Evolutionary conservation across 1,140 invertebrate genomes (phyloP).

Genomic region (Drosophila gunungcola): DNA sequence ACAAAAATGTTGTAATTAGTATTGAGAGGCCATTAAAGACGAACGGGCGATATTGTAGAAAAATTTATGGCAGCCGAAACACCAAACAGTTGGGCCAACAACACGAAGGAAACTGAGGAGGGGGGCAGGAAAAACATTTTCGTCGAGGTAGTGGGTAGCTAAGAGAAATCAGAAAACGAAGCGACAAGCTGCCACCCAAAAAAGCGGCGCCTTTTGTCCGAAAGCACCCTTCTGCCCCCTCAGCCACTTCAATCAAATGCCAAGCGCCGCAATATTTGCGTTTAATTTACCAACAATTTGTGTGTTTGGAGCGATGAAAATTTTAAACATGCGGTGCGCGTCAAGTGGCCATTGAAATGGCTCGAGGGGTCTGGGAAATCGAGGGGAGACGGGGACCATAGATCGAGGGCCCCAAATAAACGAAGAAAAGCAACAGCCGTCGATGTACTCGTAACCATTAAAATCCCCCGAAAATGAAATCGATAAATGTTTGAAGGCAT

Average conservation of each 20-base stretch:
- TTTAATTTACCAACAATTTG: conserved; percentile 66
- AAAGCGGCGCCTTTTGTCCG: conserved; percentile 43
- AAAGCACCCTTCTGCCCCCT: conserved; percentile 4
- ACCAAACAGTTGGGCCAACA: conserved; percentile 21
- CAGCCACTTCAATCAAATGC: conserved; percentile 55
- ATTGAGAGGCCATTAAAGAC: conserved; percentile 25
- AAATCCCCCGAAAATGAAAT: conserved; percentile 47
- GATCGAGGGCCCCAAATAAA: conserved; percentile 5
- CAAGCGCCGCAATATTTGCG: conserved; percentile 62
- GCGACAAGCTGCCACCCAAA: conserved; percentile 49
- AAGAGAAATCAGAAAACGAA: conserved; percentile 40
- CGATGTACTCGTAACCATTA: conserved; percentile 37
- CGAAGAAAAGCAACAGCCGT: conserved; percentile 14
- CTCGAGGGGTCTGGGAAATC: conserved; percentile 13
- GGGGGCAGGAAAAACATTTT: conserved; percentile 2
- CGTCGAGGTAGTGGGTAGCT: neutral
- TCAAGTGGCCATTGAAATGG: conserved; percentile 53
- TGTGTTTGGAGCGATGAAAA: conserved; percentile 57
- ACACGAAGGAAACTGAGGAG: conserved; percentile 5
- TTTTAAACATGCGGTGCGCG: conserved; percentile 60
- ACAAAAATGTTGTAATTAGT: conserved; percentile 54
- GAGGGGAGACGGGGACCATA: too few relatives aligned
- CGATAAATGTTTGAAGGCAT: conserved; percentile 40
- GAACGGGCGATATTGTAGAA: conserved; percentile 20
- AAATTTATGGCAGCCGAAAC: conserved; percentile 31